phyloP scores from a whole-genome alignment of 2,888 invertebrate species.

The Keiferia lycopersicella region DNA sequence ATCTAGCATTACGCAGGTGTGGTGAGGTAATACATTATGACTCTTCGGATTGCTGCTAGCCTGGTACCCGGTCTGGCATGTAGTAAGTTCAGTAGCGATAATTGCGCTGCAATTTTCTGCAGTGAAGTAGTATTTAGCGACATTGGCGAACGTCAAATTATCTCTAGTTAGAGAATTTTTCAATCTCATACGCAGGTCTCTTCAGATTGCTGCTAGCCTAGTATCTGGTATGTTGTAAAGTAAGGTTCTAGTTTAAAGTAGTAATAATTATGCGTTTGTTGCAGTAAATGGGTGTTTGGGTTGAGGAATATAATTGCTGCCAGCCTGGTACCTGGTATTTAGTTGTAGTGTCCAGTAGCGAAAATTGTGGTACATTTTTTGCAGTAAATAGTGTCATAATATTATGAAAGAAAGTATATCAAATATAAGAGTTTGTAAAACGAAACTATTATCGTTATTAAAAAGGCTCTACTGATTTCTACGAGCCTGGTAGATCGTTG shows the following conservation, averaged over 20 bases:
- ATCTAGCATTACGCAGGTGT: constrained; percentile 38
- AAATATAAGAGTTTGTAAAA: no score
- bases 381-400: no score
- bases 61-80: not conserved
- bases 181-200: constrained; percentile 34
- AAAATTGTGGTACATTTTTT: no score
- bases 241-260: no score
- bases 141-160: no score
- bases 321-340: constrained; percentile 2
- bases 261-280: no score
- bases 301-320: no score
- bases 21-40: constrained; percentile 45
- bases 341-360: not conserved
- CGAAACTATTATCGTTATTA: no score
- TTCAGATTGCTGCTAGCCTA: constrained; percentile 28
- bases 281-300: no score
- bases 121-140: not conserved
- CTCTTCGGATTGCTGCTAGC: constrained; percentile 27
- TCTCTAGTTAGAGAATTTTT: not conserved
- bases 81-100: not conserved
- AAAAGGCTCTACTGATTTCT: no score
- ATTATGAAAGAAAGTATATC: no score
- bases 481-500: no score
- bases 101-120: constrained; percentile 9
- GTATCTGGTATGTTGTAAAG: not conserved